Base-by-base conservation (phyloP, 2,797 vertebrate genomes). In the Sciurus vulgaris region DNA sequence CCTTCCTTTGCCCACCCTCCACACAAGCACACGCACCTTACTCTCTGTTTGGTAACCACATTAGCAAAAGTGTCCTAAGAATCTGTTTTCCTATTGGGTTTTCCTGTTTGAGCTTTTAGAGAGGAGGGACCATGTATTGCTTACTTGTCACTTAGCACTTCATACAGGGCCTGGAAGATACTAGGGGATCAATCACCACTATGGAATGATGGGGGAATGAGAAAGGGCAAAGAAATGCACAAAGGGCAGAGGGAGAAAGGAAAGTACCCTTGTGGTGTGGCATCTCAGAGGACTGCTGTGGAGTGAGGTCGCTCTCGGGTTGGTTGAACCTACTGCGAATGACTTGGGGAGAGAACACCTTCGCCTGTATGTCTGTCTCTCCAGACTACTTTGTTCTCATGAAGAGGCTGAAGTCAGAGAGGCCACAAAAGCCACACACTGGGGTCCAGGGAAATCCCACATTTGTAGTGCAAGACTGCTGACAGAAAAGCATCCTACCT, bases 371-470 rank as follows among this genome's bases (percentile, higher is more conserved):
- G 2, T 26, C 30, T 69, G 26, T 70, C 51, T 77, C 24, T 44
- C 4, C 7, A 72, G 86, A 41, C 54, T 28, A 5, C 65, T 72
- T 20, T 49, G 24, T 67, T 61, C 59, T 77, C n/a, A 88, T 28
- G 49, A 61, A 78, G 24, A n/a, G 15, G 63, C 15, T 38, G 44
- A 92, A 92, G 63, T 28, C 35, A 41, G 18, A 54, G 73, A 44
- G 11, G 61, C 2, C 38, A 72, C 44, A 72, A 61, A 83, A 76
- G 35, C 35, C 47, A 41, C 5, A 11, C 30, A 63, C 7, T 38
- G 49, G 51, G 54, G 33, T 89, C 86, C 44, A 72, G 59, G 65
- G 38, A 83, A 63, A 67, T n/a, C 54, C 63, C 65, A 73, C 30
- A 13, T 41, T 82, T 26, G 85, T 61, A 67, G 33, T n/a, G 26